A percentile compares a stretch with the other conserved stretches of the same genome.
Conservation (phyloP, 2,888 invertebrate genomes). For the Drosophila falleni region DNA sequence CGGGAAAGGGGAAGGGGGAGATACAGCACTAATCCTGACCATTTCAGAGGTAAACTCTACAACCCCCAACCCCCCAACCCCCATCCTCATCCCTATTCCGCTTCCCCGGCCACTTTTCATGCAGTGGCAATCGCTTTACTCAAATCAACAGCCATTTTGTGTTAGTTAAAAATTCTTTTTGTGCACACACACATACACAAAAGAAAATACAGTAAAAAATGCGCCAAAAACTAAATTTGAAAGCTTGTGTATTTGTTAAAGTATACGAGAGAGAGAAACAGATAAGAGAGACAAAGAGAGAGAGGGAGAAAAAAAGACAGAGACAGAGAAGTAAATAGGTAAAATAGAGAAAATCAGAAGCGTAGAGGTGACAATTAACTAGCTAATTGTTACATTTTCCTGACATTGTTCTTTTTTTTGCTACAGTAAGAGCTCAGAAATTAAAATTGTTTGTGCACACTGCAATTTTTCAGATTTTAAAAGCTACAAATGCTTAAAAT, state of each 20-base stretch:
- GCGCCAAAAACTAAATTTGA: conserved; percentile 71
- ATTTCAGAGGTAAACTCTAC: conserved; percentile 1
- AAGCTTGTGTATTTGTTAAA: conserved; percentile 41
- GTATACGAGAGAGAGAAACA: neutral
- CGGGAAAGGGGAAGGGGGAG: neutral
- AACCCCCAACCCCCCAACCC: conserved; percentile 4
- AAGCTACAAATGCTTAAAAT: neutral
- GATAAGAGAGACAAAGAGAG: too few species aligned
- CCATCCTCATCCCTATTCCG: conserved; percentile 3
- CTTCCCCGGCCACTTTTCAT: neutral
- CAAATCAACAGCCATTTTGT: conserved; percentile 77
- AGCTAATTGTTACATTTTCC: conserved; percentile 5
- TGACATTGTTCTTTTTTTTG: neutral
- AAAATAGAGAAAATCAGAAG: too few species aligned
- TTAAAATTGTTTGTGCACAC: too few species aligned
- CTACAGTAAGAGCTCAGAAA: neutral
- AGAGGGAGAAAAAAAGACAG: too few species aligned
- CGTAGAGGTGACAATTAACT: conserved; percentile 8
- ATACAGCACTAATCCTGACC: conserved; percentile 60
- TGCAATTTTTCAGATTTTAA: neutral
- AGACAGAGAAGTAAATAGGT: too few species aligned
- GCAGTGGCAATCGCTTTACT: conserved; percentile 42
- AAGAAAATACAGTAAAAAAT: conserved; percentile 33
- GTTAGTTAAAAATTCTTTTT: conserved; percentile 81
- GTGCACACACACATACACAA: conserved; percentile 40